Conservation (phyloP, 2,888 invertebrate species). For the Helobdella robusta region DNA sequence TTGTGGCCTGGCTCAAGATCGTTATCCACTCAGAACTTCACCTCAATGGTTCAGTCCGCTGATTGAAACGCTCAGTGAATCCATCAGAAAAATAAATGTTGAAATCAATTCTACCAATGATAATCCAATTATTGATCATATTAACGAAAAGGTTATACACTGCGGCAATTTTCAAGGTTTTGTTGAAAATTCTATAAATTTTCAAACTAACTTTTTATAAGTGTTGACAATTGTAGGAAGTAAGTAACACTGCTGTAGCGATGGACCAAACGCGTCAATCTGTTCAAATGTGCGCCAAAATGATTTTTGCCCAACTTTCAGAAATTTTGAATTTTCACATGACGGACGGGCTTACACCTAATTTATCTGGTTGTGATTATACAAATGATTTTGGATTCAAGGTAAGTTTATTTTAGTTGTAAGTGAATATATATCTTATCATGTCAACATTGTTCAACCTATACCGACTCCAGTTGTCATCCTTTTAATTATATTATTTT, state of each 20-base stretch:
- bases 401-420: conserved; percentile 18
- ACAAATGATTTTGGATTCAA: conserved; percentile 38
- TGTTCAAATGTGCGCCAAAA: conserved; percentile 38
- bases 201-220: background rate
- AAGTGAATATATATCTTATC: background rate
- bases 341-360: conserved; percentile 37
- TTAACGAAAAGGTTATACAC: conserved; percentile 30
- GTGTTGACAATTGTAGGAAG: background rate
- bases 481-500: too few relatives aligned
- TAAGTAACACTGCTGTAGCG: conserved; percentile 32
- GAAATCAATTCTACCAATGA: conserved; percentile 37
- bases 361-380: conserved; percentile 36
- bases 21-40: conserved; percentile 34
- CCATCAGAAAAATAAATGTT: conserved; percentile 28
- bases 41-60: conserved; percentile 37
- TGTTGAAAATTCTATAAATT: background rate
- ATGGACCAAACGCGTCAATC: conserved; percentile 38
- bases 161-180: conserved; percentile 36
- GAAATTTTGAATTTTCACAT: conserved; percentile 36
- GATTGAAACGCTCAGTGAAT: conserved; percentile 31
- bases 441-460: too few relatives aligned
- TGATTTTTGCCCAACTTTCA: conserved; percentile 37
- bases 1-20: conserved; percentile 24
- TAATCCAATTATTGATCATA: conserved; percentile 37
- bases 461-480: too few relatives aligned